A percentile compares a stretch with the other conserved stretches of the same genome.
phyloP scores from a whole-genome alignment of 2,113 vertebrate species.

The Phrynosoma blainvillii region DNA sequence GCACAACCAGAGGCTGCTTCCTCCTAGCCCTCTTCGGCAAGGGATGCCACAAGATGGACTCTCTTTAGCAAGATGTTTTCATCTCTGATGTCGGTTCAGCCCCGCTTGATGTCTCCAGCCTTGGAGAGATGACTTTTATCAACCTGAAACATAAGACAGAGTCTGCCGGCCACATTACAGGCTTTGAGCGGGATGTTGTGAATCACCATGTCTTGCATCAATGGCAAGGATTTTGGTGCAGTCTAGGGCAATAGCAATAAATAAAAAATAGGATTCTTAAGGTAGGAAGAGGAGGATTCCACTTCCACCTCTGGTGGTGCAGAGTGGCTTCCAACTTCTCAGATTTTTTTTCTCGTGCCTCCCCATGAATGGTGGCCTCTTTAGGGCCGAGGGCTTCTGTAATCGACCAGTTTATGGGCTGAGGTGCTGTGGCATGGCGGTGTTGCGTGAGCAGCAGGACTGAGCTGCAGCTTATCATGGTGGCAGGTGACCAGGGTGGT shows the following conservation, averaged over 20 bases:
- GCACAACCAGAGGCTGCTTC: neutral
- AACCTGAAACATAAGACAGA: neutral
- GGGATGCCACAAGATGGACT: neutral
- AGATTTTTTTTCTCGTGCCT: too few relatives aligned
- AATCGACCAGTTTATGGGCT: constrained; percentile 44
- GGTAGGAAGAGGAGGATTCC: fast-evolving
- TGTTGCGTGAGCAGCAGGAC: neutral
- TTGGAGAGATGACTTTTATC: neutral
- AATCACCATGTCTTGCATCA: neutral
- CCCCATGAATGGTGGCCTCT: neutral
- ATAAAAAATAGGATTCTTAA: fast-evolving
- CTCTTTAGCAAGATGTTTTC: fast-evolving
- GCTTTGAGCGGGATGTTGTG: neutral
- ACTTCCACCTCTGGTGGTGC: neutral
- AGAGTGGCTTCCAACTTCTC: neutral
- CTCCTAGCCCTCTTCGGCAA: neutral
- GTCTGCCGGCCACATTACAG: constrained; percentile 10
- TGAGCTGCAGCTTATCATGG: constrained; percentile 23
- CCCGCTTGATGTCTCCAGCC: too few relatives aligned
- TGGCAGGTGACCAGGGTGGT: neutral
- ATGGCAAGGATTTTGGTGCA: neutral
- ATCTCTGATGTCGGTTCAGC: neutral
- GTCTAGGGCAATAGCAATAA: neutral
- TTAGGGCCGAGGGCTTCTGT: constrained; percentile 61
- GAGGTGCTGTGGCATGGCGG: constrained; percentile 41